Conservation (phyloP, 2,113 vertebrate genomes). For the Xiphorhynchus elegans region DNA sequence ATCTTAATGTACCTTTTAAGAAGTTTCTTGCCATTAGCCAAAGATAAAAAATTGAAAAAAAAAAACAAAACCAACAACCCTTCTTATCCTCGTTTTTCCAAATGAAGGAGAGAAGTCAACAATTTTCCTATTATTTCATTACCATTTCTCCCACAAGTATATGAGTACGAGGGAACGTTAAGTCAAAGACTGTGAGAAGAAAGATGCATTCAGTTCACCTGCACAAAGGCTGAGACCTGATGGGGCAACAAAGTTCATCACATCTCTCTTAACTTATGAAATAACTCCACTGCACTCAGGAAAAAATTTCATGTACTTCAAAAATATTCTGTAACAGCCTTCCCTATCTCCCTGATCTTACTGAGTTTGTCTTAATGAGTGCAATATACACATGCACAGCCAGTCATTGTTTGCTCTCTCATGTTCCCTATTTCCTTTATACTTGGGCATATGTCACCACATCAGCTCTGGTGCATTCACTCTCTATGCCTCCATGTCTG, state of each 20-base stretch:
- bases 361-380: not conserved
- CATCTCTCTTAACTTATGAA: not conserved
- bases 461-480: accelerated
- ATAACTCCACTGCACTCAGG: not conserved
- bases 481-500: not conserved
- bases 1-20: not conserved
- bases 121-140: not conserved
- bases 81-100: not conserved
- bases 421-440: not conserved
- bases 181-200: not conserved
- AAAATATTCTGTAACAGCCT: not conserved
- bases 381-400: not conserved
- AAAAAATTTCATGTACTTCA: not conserved
- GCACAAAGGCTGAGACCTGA: not conserved
- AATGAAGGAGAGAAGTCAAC: not conserved
- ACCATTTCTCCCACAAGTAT: not conserved
- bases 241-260: not conserved
- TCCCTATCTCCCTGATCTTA: not conserved
- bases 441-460: accelerated
- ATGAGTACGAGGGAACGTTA: not conserved
- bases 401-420: not conserved
- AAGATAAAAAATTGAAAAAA: not conserved
- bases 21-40: not conserved
- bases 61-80: too few species aligned
- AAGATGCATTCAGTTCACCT: not conserved